Percentiles rank a stretch among this genome's conserved stretches.
phyloP scores from a whole-genome alignment of 2,797 vertebrate species.

The Philypnodon macrostomus region DNA sequence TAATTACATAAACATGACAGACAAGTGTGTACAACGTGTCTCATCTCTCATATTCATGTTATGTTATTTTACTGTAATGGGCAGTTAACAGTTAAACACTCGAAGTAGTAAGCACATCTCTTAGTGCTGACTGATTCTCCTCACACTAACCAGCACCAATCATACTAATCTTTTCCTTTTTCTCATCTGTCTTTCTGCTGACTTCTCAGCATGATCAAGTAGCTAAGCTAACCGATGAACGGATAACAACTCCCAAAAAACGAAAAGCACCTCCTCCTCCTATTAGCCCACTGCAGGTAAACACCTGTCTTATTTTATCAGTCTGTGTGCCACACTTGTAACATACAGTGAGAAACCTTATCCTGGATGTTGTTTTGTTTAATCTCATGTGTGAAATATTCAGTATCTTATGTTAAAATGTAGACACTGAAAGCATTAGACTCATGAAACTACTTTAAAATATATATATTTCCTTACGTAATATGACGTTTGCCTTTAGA shows the following conservation, averaged over 20 bases:
- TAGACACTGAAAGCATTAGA: neutral
- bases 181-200: conserved; percentile 48
- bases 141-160: conserved; percentile 70
- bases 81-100: too few species aligned
- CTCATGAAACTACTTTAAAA: neutral
- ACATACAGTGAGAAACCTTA: conserved; percentile 12
- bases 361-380: conserved; percentile 15
- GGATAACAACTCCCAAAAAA: conserved; percentile 99
- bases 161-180: conserved; percentile 64
- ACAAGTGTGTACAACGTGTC: too few species aligned
- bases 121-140: conserved; percentile 31
- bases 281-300: conserved; percentile 97
- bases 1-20: neutral
- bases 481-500: conserved; percentile 55
- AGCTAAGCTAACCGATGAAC: conserved; percentile 94
- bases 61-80: too few species aligned
- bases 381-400: conserved; percentile 3
- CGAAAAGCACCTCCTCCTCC: conserved; percentile 99
- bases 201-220: conserved; percentile 92
- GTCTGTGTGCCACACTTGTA: conserved; percentile 25
- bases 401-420: neutral
- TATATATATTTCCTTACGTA: neutral
- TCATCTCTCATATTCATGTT: too few species aligned
- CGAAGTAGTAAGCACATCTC: conserved; percentile 10
- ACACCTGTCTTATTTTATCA: conserved; percentile 52